Evolutionary conservation across 2,888 invertebrate genomes (phyloP).

Genomic region (Torymus texanus): DNA sequence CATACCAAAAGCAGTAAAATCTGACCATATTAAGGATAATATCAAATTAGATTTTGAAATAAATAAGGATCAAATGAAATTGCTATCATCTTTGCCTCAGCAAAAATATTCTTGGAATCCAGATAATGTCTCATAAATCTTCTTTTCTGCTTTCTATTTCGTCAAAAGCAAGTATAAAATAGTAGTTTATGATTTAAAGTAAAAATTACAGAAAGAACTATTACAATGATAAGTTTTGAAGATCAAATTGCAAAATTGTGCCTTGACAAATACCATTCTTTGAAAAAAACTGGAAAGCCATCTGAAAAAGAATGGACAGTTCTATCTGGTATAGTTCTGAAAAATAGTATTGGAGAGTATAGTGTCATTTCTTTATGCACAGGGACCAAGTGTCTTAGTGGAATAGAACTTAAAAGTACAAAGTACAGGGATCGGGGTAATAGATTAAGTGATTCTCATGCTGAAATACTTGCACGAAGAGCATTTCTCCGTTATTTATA

Average conservation of each 20-base stretch:
- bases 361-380: slow-evolving; percentile 89
- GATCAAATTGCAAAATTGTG: slow-evolving; percentile 79
- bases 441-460: slow-evolving; percentile 92
- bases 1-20: slow-evolving; percentile 81
- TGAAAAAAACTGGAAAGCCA: slow-evolving; percentile 90
- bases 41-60: slow-evolving; percentile 79
- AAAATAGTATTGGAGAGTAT: slow-evolving; percentile 64
- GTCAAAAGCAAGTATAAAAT: slow-evolving; percentile 7
- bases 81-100: slow-evolving; percentile 74
- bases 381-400: slow-evolving; percentile 94
- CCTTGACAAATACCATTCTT: slow-evolving; percentile 78
- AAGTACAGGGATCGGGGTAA: slow-evolving; percentile 81
- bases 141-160: background rate
- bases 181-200: slow-evolving; percentile 1
- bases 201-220: slow-evolving; percentile 15
- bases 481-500: slow-evolving; percentile 88
- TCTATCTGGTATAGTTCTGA: slow-evolving; percentile 83
- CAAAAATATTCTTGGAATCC: slow-evolving; percentile 80
- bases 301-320: slow-evolving; percentile 88
- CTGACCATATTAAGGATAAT: slow-evolving; percentile 79
- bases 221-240: slow-evolving; percentile 64
- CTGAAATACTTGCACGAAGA: slow-evolving; percentile 90
- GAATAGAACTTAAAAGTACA: slow-evolving; percentile 74
- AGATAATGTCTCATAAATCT: slow-evolving; percentile 73
- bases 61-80: slow-evolving; percentile 76